A percentile compares a stretch with the other conserved stretches of the same genome.
Evolutionary conservation across 2,797 vertebrate species (phyloP).

Genomic region (Hydrolagus colliei): DNA sequence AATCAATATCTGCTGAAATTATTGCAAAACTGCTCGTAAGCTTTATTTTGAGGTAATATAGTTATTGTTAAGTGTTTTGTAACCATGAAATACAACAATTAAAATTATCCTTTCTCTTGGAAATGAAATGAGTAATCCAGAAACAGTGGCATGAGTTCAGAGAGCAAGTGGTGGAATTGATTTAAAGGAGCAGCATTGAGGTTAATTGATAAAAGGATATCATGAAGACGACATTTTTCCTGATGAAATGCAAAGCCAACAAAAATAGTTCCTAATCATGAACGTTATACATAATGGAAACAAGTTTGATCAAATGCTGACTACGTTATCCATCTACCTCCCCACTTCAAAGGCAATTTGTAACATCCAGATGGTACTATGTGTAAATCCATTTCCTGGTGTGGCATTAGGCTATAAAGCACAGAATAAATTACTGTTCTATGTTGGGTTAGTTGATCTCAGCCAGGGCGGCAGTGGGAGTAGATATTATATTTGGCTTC

Average conservation of each 20-base stretch:
- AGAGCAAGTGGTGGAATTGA: background rate
- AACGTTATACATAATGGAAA: background rate
- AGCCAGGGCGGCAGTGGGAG: background rate
- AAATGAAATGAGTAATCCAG: background rate
- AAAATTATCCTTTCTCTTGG: background rate
- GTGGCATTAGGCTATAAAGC: background rate
- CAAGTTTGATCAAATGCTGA: background rate
- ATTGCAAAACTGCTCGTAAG: background rate
- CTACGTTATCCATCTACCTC: background rate
- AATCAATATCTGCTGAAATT: background rate
- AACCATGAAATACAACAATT: too few species aligned
- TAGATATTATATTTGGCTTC: too few species aligned
- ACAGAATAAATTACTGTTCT: background rate
- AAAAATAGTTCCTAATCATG: background rate
- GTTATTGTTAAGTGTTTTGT: too few species aligned
- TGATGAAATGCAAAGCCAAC: background rate
- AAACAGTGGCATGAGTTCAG: background rate
- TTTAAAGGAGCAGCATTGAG: background rate
- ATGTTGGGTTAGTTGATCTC: background rate
- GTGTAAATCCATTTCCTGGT: background rate
- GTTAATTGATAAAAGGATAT: background rate
- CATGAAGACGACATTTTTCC: background rate
- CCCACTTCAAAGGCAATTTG: background rate
- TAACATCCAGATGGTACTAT: background rate
- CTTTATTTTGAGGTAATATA: background rate